Conservation (phyloP, 2,888 invertebrate genomes). For the Scrobipalpa atriplicella region DNA sequence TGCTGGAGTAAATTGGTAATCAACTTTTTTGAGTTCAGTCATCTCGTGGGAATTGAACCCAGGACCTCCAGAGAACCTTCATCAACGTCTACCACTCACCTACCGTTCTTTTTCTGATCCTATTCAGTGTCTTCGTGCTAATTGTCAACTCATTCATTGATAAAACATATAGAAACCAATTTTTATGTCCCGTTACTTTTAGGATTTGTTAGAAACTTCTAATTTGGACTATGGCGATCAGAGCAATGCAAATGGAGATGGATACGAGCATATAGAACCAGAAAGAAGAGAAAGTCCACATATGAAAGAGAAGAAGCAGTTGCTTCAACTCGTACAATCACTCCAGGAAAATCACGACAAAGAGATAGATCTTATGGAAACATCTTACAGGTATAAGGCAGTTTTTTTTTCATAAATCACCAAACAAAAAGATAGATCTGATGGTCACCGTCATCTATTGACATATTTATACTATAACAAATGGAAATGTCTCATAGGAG, state of each 20-base stretch:
- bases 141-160: too few species aligned
- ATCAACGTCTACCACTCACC: neutral
- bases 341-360: conserved; percentile 83
- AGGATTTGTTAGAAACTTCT: conserved; percentile 61
- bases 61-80: neutral
- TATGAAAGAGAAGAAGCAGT: conserved; percentile 63
- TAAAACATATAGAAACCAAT: neutral
- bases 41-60: neutral
- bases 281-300: conserved; percentile 59
- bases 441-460: too few species aligned
- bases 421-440: too few species aligned
- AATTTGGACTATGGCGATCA: conserved; percentile 46
- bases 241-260: conserved; percentile 35
- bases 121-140: too few species aligned
- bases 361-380: conserved; percentile 84
- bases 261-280: conserved; percentile 41
- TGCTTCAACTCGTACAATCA: conserved; percentile 76
- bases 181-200: conserved; percentile 30
- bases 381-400: conserved; percentile 82
- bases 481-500: too few species aligned
- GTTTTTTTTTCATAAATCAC: too few species aligned
- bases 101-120: neutral
- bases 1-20: neutral
- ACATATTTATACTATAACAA: too few species aligned
- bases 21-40: too few species aligned